Conservation (phyloP, 2,113 vertebrate genomes). For the Ranitomeya variabilis region DNA sequence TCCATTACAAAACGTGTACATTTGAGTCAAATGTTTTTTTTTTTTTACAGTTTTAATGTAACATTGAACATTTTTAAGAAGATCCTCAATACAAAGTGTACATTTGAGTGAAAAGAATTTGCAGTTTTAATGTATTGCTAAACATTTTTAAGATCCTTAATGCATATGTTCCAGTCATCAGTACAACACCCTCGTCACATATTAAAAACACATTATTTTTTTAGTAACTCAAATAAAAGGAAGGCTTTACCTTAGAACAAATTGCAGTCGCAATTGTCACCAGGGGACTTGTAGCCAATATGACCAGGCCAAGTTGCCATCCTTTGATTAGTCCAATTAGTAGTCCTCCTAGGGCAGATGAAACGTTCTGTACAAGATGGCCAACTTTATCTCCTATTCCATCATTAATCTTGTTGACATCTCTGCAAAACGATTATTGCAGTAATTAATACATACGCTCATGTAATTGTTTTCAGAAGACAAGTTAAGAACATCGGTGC, state of each 20-base stretch:
- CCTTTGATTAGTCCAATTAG: slow-evolving; percentile 77
- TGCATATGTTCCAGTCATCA: too few species aligned
- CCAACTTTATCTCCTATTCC: slow-evolving; percentile 84
- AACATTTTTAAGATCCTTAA: too few species aligned
- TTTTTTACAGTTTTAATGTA: background rate
- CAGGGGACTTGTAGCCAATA: slow-evolving; percentile 79
- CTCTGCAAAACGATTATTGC: slow-evolving; percentile 68
- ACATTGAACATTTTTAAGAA: background rate
- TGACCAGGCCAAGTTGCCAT: slow-evolving; percentile 86
- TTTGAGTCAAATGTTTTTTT: too few species aligned
- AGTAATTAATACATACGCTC: background rate
- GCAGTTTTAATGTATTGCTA: too few species aligned
- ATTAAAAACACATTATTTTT: background rate
- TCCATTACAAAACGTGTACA: background rate
- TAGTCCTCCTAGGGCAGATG: slow-evolving; percentile 75
- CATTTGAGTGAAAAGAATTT: too few species aligned
- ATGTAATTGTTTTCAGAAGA: background rate
- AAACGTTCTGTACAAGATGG: slow-evolving; percentile 75
- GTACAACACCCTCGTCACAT: too few species aligned
- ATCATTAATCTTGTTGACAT: slow-evolving; percentile 84
- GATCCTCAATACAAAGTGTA: too few species aligned
- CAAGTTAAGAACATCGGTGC: background rate
- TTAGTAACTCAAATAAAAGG: background rate
- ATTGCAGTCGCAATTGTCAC: slow-evolving; percentile 75
- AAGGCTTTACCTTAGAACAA: slow-evolving; percentile 72